Base-by-base conservation (phyloP, 1,140 invertebrate species). In the Chironomus striatipennis region DNA sequence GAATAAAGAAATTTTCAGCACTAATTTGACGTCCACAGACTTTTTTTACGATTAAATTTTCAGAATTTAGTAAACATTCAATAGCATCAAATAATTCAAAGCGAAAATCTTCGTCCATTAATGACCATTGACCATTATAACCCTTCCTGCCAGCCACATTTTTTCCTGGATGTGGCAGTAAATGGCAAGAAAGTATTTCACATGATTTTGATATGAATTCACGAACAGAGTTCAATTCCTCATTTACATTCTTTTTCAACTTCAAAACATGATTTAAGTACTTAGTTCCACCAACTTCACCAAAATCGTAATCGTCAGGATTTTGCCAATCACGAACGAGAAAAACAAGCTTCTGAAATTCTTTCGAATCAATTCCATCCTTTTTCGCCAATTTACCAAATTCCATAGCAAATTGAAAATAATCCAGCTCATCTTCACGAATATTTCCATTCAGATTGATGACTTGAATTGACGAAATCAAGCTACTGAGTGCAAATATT, bases 351-450 rank as follows among this genome's bases (percentile, higher is more conserved):
- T 70, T 70, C 17, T 70, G 67, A 20, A 70, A 70, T 70, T 9
- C 9, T 18, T 70, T 70, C n/a, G 67, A 17, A 3, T 34, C 24
- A 17, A 5, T 70, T n/a, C 47, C 47, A 57, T 70, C 9, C n/a
- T 20, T 70, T 70, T n/a, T 9, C 2, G 67, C 67, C 9, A 70
- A 20, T 70, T 9, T 9, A n/a, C n/a, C 67, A 20, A 15, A 70
- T 70, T 70, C 67, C 9, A 24, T 70, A 2, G 21, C n/a, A 20
- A 70, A 70, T 20, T 70, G 17, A 17, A 90, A 81, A 82, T 90
- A 87, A 78, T 90, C 88, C 7, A 90, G 78, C 79, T 90, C 88
- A 83, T 90, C 88, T 81, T 90, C 88, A 79, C 89, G 88, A 72
- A 90, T 88, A 80, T 90, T 89, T 77, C 87, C 84, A 64, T 85